Evolutionary conservation across 1,140 invertebrate genomes (phyloP).

Genomic region (Camponotus vicinus): DNA sequence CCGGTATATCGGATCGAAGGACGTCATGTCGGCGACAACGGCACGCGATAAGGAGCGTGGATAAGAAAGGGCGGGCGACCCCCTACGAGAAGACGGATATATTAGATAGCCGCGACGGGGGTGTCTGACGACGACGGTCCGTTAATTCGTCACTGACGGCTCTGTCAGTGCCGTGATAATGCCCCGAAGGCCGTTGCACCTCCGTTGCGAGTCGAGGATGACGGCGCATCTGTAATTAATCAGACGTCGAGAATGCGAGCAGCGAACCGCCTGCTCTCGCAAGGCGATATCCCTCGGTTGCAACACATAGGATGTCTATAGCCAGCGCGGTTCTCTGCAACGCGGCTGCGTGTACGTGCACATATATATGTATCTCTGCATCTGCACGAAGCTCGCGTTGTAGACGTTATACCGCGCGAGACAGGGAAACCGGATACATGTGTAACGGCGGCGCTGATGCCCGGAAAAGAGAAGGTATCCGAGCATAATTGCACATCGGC

Average conservation of each 20-base stretch:
- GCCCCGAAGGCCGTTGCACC: slow-evolving; percentile 33
- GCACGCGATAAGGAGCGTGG: slow-evolving; percentile 23
- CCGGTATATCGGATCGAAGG: slow-evolving; percentile 49
- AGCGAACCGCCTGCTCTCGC: background rate
- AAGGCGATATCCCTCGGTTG: slow-evolving; percentile 35
- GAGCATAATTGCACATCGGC: slow-evolving; percentile 38
- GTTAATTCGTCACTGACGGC: slow-evolving; percentile 73
- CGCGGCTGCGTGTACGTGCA: background rate
- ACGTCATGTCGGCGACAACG: background rate
- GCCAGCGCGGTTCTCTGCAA: slow-evolving; percentile 31
- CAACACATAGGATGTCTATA: slow-evolving; percentile 52
- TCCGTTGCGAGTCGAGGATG: slow-evolving; percentile 44
- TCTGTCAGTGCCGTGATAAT: slow-evolving; percentile 68
- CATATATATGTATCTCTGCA: slow-evolving; percentile 3
- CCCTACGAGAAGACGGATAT: slow-evolving; percentile 27
- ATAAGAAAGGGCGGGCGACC: slow-evolving; percentile 38
- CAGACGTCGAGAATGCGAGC: slow-evolving; percentile 69
- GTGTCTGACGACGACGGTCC: slow-evolving; percentile 28
- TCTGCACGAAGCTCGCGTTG: background rate
- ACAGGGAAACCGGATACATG: slow-evolving; percentile 31
- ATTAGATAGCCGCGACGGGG: slow-evolving; percentile 19
- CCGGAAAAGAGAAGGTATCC: slow-evolving; percentile 39
- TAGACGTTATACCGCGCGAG: slow-evolving; percentile 14
- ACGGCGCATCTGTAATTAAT: slow-evolving; percentile 80
- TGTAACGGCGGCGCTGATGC: slow-evolving; percentile 12